Evolutionary conservation across 2,888 invertebrate species (phyloP), one percentile per base, ranked within the genome.

Genomic region (Athalia circularis): DNA sequence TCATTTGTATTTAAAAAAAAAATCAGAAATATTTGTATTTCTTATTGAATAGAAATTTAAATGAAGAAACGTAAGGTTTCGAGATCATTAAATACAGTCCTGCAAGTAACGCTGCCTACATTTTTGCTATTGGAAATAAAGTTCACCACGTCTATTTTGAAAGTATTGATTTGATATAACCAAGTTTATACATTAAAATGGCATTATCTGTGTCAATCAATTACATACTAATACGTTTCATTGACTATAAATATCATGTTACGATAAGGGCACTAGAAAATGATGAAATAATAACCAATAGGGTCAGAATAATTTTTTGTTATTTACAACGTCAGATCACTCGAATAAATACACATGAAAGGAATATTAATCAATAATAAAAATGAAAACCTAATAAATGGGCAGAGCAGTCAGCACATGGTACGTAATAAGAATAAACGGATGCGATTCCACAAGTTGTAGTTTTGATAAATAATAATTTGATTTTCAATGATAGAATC

Each of bases 401-500:
- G 15, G 11, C 54, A 68, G n/a, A 54, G 29, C 50, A 68, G 43
- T 68, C 29, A 54, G 43, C 29, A 54, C n/a, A 68, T 72, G 59
- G 57, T 57, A 59, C 57, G 7, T 6, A 15, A 72, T 72, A 59
- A 45, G 52, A 64, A 29, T 45, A 47, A 29, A 29, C 29, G 2
- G 29, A 29, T 29, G 29, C 29, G 47, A 13, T 59, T 47, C 47
- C 68, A 29, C 54, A 43, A 68, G 9, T 29, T 54, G 52, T 70
- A 59, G 11, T 15, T 9, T 72, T 72, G 13, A 72, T 72, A 72
- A 72, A 72, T 45, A 72, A 72, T 72, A 72, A n/a, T 72, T 47
- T 64, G 72, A 72, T 72, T 47, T 72, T 59, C 48, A 72, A 72
- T 59, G 8, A 59, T 61, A 72, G 47, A 52, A 68, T 68, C 68